These are phyloP conservation scores for Eupsittula cactorum DNA, from an alignment of 2,113 vertebrate species.

Conservation along the genomic window DNA sequence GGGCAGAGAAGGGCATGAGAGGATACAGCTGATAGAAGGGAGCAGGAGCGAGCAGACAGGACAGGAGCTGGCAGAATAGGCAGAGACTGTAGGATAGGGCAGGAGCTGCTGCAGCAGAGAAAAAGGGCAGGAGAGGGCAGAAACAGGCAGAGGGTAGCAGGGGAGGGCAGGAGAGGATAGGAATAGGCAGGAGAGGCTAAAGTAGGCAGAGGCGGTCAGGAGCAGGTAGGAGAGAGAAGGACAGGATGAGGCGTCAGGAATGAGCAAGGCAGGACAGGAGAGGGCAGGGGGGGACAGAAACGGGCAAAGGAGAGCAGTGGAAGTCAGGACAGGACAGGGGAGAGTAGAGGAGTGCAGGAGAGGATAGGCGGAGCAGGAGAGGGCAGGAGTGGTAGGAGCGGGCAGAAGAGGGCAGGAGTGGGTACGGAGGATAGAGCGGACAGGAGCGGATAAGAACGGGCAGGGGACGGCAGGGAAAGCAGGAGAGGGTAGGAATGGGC, in stretches of 20 bases:
- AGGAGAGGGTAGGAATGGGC: background rate
- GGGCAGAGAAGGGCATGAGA: background rate
- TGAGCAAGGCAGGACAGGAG: background rate
- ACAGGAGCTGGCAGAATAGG: background rate
- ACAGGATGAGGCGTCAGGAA: background rate
- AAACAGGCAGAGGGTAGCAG: background rate
- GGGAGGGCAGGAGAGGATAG: background rate
- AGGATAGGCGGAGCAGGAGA: background rate
- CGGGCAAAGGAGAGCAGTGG: background rate
- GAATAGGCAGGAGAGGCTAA: background rate
- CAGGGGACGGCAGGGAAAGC: background rate
- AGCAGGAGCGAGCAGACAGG: background rate
- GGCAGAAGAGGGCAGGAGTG: background rate
- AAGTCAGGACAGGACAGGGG: background rate
- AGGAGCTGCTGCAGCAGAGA: background rate
- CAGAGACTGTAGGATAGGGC: background rate
- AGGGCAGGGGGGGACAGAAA: background rate
- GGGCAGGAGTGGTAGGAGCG: background rate
- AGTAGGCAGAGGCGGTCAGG: background rate
- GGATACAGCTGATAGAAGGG: background rate
- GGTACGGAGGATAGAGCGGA: background rate
- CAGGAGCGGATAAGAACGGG: background rate
- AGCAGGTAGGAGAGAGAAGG: background rate
- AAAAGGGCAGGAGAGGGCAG: background rate
- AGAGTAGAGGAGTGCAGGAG: background rate